Conservation (phyloP, 2,113 vertebrate species). For the Bagarius yarrelli region DNA sequence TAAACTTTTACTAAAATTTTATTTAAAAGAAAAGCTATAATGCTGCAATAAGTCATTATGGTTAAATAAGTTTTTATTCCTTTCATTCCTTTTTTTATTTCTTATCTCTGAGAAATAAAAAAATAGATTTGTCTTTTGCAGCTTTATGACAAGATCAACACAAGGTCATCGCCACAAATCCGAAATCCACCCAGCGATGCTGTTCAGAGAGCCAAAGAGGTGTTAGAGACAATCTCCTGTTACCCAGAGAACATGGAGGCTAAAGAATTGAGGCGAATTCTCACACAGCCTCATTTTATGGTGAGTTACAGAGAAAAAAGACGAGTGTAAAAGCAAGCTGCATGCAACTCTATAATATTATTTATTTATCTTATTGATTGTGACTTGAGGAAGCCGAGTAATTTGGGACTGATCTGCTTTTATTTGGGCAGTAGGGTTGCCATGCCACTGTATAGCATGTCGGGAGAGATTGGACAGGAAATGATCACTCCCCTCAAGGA, state of each 20-base stretch:
- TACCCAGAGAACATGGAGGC: constrained; percentile 95
- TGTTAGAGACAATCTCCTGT: constrained; percentile 97
- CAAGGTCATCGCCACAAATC: constrained; percentile 95
- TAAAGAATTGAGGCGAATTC: constrained; percentile 93
- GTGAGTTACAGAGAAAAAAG: constrained; percentile 69
- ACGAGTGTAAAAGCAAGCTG: neutral
- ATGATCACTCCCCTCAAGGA: neutral
- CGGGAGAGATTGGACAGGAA: neutral
- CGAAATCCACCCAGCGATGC: constrained; percentile 94
- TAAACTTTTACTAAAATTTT: neutral
- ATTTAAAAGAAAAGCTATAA: neutral
- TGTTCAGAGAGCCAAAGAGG: constrained; percentile 99
- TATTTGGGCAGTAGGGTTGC: neutral
- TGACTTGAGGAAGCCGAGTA: neutral
- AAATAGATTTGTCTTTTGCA: constrained; percentile 65
- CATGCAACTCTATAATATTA: neutral
- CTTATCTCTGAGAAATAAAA: neutral
- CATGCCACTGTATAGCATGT: neutral
- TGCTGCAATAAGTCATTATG: neutral
- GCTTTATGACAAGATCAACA: constrained; percentile 99
- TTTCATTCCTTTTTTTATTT: no score
- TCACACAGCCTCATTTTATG: constrained; percentile 99
- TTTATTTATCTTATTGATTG: neutral
- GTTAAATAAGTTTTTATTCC: neutral
- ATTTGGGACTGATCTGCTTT: neutral